Evolutionary conservation across 2,797 vertebrate species (phyloP).

Genomic region (Harpagifer antarcticus): DNA sequence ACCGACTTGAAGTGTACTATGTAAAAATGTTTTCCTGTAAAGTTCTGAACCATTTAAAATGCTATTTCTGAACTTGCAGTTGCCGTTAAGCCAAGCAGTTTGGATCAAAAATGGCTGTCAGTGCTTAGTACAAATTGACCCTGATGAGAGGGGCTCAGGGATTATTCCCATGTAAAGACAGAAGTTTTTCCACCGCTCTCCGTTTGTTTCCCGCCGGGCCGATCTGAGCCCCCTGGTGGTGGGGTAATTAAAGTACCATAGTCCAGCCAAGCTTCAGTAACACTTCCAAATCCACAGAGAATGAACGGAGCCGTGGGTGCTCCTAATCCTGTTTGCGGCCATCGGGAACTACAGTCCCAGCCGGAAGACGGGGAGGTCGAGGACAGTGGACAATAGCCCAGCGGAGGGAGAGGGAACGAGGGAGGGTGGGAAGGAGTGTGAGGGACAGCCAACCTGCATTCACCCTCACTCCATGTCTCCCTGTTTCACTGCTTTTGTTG

Average conservation of each 20-base stretch:
- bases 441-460: conserved; percentile 66
- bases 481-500: conserved; percentile 64
- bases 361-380: conserved; percentile 75
- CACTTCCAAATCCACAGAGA: conserved; percentile 82
- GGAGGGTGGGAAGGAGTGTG: conserved; percentile 62
- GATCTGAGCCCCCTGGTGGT: conserved; percentile 83
- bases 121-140: conserved; percentile 57
- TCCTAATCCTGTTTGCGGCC: conserved; percentile 87
- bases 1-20: background rate
- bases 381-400: conserved; percentile 74
- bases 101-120: conserved; percentile 52
- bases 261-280: conserved; percentile 82
- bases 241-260: conserved; percentile 86
- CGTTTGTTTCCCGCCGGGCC: conserved; percentile 68
- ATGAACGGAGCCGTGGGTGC: conserved; percentile 78
- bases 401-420: conserved; percentile 57
- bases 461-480: conserved; percentile 70
- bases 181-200: conserved; percentile 51
- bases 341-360: conserved; percentile 74
- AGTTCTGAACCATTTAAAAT: conserved; percentile 1
- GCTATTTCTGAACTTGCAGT: background rate
- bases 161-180: conserved; percentile 79
- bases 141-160: conserved; percentile 58
- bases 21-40: background rate
- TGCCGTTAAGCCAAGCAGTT: background rate